Evolutionary conservation across 2,888 invertebrate species (phyloP), one percentile per base, ranked within the genome.

Genomic region (Protonemura montana): DNA sequence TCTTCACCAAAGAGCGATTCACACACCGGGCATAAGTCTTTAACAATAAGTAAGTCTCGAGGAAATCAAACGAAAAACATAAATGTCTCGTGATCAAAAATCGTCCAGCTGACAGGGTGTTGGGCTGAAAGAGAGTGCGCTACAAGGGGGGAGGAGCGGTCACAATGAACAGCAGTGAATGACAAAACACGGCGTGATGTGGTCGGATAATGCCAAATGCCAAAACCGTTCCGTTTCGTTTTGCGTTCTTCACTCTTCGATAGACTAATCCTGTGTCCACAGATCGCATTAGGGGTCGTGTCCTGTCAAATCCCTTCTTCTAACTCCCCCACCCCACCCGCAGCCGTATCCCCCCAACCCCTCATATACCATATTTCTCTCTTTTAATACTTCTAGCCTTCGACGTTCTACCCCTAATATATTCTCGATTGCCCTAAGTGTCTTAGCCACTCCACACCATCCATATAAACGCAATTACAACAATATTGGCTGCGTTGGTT

Each of bases 391-490:
- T 59, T 59, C 59, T 59, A 59, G 35, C 30, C 85, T 41, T 30
- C 76, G 85, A 85, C 85, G 80, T 42, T 80, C 85, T 42, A 83
- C 80, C 80, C 85, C 85, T 80, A 27, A 28, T 30, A 30, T 80
- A 42, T 27, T 30, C 80, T 80, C 78, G 30, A 85, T 85, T 87
- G 85, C 87, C 85, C 82, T 85, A 87, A 86, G 85, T 85, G 87
- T 29, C 87, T 81, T 80, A 87, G 82, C 82, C 87, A 87, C 87
- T 87, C 87, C 85, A 87, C 82, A 59, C n/a, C 83, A 83, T 42
- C 21, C 87, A 82, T 87, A 85, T 85, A 85, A 87, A 87, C 87
- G 85, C 81, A 85, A 87, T 87, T 87, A 87, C 42, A 83, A 59
- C 25, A 26, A 28, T 27, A 27, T 83, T 41, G 42, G 59, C 59